Conservation (phyloP, 2,888 invertebrate species). For the Protonemura montana region DNA sequence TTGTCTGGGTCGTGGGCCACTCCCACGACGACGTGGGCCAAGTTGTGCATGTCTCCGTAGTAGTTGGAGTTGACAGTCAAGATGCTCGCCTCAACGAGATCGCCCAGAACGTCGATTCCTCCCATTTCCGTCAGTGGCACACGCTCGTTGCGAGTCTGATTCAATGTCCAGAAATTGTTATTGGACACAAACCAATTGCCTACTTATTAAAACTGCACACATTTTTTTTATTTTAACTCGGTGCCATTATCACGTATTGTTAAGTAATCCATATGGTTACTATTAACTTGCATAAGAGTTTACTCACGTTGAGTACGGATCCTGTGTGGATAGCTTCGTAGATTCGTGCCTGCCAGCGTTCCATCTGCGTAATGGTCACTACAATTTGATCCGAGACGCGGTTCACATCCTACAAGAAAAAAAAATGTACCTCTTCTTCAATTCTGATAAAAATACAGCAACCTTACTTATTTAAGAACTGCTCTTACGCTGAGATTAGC, state of each 20-base stretch:
- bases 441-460: background rate
- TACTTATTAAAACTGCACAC: no score
- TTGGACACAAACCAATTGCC: background rate
- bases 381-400: conserved; percentile 51
- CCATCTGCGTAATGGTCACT: conserved; percentile 55
- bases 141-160: background rate
- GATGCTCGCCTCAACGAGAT: conserved; percentile 78
- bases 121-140: conserved; percentile 18
- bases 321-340: conserved; percentile 57
- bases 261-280: no score
- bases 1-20: conserved; percentile 84
- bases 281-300: background rate
- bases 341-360: conserved; percentile 57
- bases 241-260: no score
- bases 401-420: conserved; percentile 51
- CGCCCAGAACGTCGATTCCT: conserved; percentile 81
- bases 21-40: conserved; percentile 80
- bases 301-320: conserved; percentile 49
- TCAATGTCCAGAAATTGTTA: background rate
- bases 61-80: conserved; percentile 72
- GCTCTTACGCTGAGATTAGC: conserved; percentile 48
- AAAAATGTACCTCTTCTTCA: background rate
- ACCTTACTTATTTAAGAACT: background rate
- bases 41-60: conserved; percentile 84
- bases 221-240: no score